Conservation (phyloP, 2,797 vertebrate species). For the Enteromius radiatus region DNA sequence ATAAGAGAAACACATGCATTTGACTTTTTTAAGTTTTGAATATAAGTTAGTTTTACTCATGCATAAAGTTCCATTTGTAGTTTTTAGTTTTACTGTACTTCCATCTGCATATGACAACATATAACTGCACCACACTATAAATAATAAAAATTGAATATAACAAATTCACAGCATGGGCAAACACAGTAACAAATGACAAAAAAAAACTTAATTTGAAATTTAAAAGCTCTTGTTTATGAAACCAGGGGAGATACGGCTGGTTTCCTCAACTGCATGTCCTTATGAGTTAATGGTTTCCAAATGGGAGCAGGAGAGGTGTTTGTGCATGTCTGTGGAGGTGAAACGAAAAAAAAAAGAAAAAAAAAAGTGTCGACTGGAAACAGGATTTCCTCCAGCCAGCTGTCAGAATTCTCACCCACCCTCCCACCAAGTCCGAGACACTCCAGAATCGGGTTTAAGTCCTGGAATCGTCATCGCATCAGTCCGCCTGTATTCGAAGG, state of each 20-base stretch:
- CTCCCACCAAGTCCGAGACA: background rate
- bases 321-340: slow-evolving; percentile 38
- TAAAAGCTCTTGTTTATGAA: slow-evolving; percentile 9
- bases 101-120: background rate
- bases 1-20: background rate
- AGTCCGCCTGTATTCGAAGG: background rate
- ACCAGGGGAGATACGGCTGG: slow-evolving; percentile 15
- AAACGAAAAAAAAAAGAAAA: slow-evolving; percentile 1
- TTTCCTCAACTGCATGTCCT: slow-evolving; percentile 2
- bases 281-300: slow-evolving; percentile 40
- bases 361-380: slow-evolving; percentile 40
- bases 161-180: background rate
- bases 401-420: slow-evolving; percentile 43
- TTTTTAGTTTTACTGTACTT: background rate
- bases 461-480: background rate
- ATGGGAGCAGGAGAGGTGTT: slow-evolving; percentile 31
- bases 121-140: background rate
- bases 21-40: background rate
- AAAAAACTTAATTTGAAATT: background rate
- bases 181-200: background rate
- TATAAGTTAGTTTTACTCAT: background rate
- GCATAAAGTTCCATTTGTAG: background rate
- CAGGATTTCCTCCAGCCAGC: slow-evolving; percentile 53
- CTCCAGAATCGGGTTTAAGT: slow-evolving; percentile 10
- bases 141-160: background rate